Conservation (phyloP, 2,113 vertebrate species). For the Pipra filicauda region DNA sequence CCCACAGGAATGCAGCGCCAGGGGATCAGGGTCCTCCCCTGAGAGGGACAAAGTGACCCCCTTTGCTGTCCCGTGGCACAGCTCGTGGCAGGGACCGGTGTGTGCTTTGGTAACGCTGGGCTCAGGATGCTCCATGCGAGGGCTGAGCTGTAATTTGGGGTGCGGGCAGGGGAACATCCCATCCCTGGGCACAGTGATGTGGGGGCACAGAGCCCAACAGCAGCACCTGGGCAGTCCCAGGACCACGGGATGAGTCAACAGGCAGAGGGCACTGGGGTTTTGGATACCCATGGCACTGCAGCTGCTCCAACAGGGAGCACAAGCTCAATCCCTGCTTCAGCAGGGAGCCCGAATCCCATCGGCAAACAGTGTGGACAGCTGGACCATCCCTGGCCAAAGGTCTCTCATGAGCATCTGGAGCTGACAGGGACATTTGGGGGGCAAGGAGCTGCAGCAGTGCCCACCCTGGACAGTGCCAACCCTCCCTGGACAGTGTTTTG, state of each 20-base stretch:
- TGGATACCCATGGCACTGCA: not conserved
- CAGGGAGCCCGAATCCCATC: fast-evolving
- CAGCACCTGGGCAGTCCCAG: not conserved
- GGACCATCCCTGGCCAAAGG: not conserved
- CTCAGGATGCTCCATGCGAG: fast-evolving
- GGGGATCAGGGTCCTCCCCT: fast-evolving
- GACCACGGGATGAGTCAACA: not conserved
- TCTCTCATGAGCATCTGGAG: not conserved
- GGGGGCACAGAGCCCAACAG: fast-evolving
- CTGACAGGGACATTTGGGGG: not conserved
- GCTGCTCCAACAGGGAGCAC: not conserved
- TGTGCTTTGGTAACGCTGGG: not conserved
- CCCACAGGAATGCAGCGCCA: not conserved
- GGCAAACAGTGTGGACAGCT: not conserved
- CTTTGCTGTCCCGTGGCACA: not conserved
- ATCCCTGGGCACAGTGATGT: not conserved
- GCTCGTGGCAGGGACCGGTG: not conserved
- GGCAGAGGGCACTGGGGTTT: fast-evolving
- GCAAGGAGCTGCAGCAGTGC: fast-evolving
- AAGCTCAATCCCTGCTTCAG: not conserved
- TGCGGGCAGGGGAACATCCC: not conserved
- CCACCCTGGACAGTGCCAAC: not conserved
- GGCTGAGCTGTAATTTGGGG: not conserved
- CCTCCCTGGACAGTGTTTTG: not conserved
- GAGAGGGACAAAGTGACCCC: not conserved